Conservation (phyloP, 1,140 invertebrate species). For the Onthophagus taurus region DNA sequence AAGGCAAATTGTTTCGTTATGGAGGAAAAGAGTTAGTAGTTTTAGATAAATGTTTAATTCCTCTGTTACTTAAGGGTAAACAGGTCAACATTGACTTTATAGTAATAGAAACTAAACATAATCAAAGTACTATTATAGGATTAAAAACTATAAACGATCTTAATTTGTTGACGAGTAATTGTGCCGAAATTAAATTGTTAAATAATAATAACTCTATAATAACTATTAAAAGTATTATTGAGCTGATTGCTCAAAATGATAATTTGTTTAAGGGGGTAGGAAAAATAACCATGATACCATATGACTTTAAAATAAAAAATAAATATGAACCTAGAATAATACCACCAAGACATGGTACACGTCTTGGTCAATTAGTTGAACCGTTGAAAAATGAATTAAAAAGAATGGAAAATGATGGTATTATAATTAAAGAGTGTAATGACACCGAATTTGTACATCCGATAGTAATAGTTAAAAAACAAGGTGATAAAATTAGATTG, state of each 20-base stretch:
- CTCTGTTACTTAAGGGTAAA: not conserved
- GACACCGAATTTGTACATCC: no score
- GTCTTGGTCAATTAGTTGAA: no score
- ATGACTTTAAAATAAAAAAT: slow-evolving; percentile 13
- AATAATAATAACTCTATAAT: not conserved
- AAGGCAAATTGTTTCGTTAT: not conserved
- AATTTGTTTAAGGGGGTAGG: slow-evolving; percentile 16
- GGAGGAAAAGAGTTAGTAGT: not conserved
- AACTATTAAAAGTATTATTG: no score
- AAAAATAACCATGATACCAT: slow-evolving; percentile 9
- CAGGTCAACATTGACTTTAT: not conserved
- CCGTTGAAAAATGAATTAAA: no score
- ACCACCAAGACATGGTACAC: no score
- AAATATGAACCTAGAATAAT: slow-evolving; percentile 23
- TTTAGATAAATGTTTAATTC: not conserved
- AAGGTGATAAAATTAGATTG: slow-evolving; percentile 36
- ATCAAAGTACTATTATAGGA: not conserved
- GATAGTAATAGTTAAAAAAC: no score
- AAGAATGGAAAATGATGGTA: no score
- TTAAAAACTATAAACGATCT: not conserved
- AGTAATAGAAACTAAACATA: not conserved
- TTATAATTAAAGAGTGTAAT: no score
- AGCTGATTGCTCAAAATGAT: not conserved
- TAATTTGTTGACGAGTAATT: not conserved
- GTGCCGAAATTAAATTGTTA: not conserved